A percentile compares a stretch with the other conserved stretches of the same genome.
Evolutionary conservation across 1,140 invertebrate genomes (phyloP).

Genomic region (Sinella curviseta): DNA sequence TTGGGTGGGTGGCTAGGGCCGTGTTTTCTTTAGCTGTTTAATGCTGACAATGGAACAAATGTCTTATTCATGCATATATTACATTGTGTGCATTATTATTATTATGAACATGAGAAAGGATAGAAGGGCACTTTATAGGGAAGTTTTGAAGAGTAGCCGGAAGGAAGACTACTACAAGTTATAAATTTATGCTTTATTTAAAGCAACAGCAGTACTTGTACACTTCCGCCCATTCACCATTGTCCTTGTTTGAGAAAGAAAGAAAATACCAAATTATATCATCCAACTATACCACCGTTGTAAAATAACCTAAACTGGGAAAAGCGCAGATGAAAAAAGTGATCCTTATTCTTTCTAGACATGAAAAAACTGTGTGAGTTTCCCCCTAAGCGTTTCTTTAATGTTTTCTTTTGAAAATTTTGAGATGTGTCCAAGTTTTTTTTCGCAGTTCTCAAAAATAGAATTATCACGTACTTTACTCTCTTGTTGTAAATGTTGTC

Average conservation of each 20-base stretch:
- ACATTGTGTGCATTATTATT: slow-evolving; percentile 18
- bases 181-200: background rate
- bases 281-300: too few species aligned
- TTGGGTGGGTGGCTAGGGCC: too few species aligned
- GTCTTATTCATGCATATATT: too few species aligned
- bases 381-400: too few species aligned
- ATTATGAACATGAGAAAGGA: background rate
- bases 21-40: too few species aligned
- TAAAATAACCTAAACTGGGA: too few species aligned
- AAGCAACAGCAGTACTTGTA: background rate
- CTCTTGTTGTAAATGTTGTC: background rate
- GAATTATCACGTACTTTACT: background rate
- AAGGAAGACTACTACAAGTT: slow-evolving; percentile 16
- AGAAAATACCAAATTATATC: too few species aligned
- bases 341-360: too few species aligned
- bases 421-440: background rate
- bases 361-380: too few species aligned
- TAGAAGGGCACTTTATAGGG: background rate
- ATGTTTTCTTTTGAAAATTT: too few species aligned
- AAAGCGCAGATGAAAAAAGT: too few species aligned
- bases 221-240: background rate
- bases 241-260: too few species aligned
- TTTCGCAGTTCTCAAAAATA: background rate
- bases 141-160: slow-evolving; percentile 19
- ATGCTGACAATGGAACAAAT: background rate